Conservation (phyloP, 2,797 vertebrate genomes). For the Aeoliscus strigatus region DNA sequence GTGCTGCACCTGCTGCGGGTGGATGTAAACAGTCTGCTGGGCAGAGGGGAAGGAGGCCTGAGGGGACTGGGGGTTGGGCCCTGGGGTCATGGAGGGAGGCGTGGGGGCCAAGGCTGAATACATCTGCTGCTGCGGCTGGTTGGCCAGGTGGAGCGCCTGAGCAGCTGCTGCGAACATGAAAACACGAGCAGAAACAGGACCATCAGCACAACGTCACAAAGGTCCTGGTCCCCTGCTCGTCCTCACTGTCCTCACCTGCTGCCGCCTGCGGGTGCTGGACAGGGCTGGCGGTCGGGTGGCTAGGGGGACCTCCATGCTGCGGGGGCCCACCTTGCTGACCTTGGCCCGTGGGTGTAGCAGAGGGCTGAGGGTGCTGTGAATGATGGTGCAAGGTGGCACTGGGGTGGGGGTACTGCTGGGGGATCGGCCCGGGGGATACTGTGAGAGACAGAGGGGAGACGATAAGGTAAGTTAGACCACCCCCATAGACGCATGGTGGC, state of each 20-base stretch:
- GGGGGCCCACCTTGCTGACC: conserved; percentile 80
- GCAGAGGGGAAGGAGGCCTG: conserved; percentile 91
- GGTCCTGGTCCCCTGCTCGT: too few relatives aligned
- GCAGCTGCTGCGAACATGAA: conserved; percentile 62
- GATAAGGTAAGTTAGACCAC: neutral
- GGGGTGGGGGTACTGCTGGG: conserved; percentile 93
- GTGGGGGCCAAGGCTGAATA: conserved; percentile 92
- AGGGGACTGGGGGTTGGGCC: conserved; percentile 95
- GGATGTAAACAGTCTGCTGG: conserved; percentile 95
- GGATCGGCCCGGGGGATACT: conserved; percentile 93
- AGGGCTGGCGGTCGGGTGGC: conserved; percentile 91
- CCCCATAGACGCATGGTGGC: too few relatives aligned
- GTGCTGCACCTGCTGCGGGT: conserved; percentile 95
- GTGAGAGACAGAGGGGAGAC: conserved; percentile 36
- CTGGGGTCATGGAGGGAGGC: conserved; percentile 95
- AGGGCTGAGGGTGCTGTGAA: conserved; percentile 91
- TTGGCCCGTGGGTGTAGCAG: conserved; percentile 95
- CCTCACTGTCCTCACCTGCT: conserved; percentile 48
- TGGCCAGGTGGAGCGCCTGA: conserved; percentile 92
- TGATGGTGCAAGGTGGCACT: conserved; percentile 90
- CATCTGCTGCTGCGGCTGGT: conserved; percentile 91
- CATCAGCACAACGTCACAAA: too few relatives aligned
- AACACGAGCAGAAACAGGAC: neutral
- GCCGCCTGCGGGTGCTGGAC: conserved; percentile 90
- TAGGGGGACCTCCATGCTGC: conserved; percentile 84